phyloP scores from a whole-genome alignment of 2,113 vertebrate species.

The Alligator sinensis region DNA sequence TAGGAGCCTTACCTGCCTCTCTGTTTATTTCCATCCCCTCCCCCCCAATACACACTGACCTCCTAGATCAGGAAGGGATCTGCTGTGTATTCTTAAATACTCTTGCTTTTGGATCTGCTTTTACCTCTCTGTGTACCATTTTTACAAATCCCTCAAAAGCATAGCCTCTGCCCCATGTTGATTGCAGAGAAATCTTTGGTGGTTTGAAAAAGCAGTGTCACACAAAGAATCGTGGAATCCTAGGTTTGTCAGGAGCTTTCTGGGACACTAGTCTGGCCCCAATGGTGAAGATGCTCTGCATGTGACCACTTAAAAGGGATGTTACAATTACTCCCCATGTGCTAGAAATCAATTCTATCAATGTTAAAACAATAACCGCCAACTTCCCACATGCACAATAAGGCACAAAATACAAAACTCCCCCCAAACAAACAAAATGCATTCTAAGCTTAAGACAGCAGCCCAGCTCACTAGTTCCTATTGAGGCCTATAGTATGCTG shows the following conservation, averaged over 20 bases:
- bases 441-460: not conserved
- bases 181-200: not conserved
- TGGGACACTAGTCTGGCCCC: no score
- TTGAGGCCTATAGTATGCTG: not conserved
- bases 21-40: not conserved
- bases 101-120: no score
- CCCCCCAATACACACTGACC: not conserved
- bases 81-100: not conserved
- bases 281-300: not conserved
- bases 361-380: accelerated
- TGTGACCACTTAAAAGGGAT: not conserved
- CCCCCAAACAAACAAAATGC: not conserved
- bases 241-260: no score
- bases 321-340: not conserved
- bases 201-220: not conserved
- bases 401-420: not conserved
- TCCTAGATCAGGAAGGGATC: not conserved
- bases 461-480: not conserved
- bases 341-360: not conserved
- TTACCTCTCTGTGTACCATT: not conserved
- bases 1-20: not conserved
- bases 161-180: not conserved
- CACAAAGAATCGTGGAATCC: not conserved
- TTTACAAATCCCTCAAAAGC: not conserved
- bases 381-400: not conserved